phyloP scores from a whole-genome alignment of 2,113 vertebrate species.

The Odocoileus virginianus region DNA sequence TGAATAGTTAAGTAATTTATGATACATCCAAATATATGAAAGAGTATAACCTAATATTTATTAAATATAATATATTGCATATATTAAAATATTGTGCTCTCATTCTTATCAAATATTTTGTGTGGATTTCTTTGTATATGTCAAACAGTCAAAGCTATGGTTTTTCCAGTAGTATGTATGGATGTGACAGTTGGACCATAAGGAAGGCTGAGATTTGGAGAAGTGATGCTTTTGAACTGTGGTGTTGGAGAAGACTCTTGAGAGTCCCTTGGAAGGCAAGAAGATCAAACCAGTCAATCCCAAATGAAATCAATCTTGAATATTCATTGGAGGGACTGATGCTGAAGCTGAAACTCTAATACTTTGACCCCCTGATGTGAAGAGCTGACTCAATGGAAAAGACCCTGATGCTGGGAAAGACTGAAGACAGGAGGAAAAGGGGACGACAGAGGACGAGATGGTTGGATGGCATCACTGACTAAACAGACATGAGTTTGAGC shows the following conservation, averaged over 20 bases:
- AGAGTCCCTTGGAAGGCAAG: background rate
- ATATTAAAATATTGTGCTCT: background rate
- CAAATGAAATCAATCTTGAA: background rate
- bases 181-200: background rate
- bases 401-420: background rate
- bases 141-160: background rate
- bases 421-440: background rate
- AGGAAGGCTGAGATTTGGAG: background rate
- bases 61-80: background rate
- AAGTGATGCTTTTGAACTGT: background rate
- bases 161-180: background rate
- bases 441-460: background rate
- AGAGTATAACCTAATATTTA: background rate
- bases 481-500: background rate
- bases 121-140: background rate
- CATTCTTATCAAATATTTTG: background rate
- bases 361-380: background rate
- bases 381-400: background rate
- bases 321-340: background rate
- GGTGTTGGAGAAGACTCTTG: background rate
- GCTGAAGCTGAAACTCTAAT: background rate
- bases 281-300: background rate
- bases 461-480: background rate
- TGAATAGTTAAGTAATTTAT: slow-evolving; percentile 16
- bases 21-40: background rate